Base-by-base conservation (phyloP, 2,797 vertebrate species). In the Sardinella longiceps region DNA sequence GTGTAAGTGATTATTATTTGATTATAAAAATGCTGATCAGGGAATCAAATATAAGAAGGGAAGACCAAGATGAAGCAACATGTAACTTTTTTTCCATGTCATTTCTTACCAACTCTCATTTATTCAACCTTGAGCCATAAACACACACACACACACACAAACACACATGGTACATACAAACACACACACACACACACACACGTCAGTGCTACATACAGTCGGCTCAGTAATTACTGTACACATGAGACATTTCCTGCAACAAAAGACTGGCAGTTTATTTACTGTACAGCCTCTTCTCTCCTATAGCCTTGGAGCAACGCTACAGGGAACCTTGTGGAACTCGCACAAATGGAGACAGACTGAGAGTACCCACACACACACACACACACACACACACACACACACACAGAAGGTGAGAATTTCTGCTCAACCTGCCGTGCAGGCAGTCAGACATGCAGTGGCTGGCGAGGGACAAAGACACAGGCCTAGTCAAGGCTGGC, bases 151-250 rank as follows among this genome's bases (percentile, higher is more conserved):
- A 70, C 63, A 70, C 30, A 28, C 63, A 70, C 63, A 74, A 12
- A 39, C 33, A 74, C 66, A 39, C 66, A n/a, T n/a, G n/a, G n/a
- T n/a, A n/a, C n/a, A n/a, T n/a, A 74, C 66, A 74, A 14, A 74
- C 30, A 39, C 30, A 30, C 66, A 81, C 80, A 46, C 37, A 25
- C 83, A 74, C 25, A 33, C 58, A 7, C 58, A 82, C 30, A 66
- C 81, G 51, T 56, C 14, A 45, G 74, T 0, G 6, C 25, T 28
- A 46, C 83, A 43, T 37, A n/a, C n/a, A 53, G 46, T 74, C n/a
- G n/a, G 77, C 82, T 86, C 83, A 84, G 63, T 86, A 48, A 46
- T 82, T 28, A n/a, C n/a, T n/a, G n/a, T n/a, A 84, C 83, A 87
- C 80, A 50, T 82, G 77, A 50, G 80, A 46, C 9, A 48, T 28